These are phyloP conservation scores for Drosophila leonis DNA, from an alignment of 2,888 invertebrate species.

Conservation along the genomic window DNA sequence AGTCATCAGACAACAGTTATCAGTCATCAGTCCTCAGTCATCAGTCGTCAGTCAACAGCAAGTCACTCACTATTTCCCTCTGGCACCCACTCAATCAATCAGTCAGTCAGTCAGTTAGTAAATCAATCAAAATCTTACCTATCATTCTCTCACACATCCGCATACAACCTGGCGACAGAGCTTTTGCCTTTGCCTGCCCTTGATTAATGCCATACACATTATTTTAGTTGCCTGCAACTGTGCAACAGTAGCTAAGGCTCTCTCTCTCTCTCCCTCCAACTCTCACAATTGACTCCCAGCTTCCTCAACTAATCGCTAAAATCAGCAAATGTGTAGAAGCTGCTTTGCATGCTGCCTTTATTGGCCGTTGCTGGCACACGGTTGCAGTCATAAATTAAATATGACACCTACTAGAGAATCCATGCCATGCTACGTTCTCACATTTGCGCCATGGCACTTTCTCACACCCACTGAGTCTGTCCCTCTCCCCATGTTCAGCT, in stretches of 20 bases:
- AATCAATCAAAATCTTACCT: background rate
- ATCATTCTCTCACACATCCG: background rate
- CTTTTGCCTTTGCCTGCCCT: conserved; percentile 7
- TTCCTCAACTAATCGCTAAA: conserved; percentile 54
- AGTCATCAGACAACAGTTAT: background rate
- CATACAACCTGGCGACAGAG: conserved; percentile 4
- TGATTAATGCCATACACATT: conserved; percentile 49
- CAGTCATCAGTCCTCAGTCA: background rate
- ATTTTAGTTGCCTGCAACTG: conserved; percentile 25
- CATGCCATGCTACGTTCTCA: conserved; percentile 8
- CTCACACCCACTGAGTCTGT: conserved; percentile 2
- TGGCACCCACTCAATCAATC: background rate
- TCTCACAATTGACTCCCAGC: background rate
- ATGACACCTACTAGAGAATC: conserved; percentile 61
- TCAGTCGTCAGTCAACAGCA: background rate
- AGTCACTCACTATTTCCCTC: background rate
- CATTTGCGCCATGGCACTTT: conserved; percentile 1
- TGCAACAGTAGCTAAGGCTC: conserved; percentile 40
- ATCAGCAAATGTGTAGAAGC: conserved; percentile 40
- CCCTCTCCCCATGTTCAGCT: background rate
- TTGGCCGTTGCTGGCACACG: conserved; percentile 32
- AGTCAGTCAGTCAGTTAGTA: background rate
- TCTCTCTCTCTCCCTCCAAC: background rate
- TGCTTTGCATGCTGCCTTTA: conserved; percentile 29
- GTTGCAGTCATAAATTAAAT: conserved; percentile 69